phyloP scores from a whole-genome alignment of 2,888 invertebrate species.

The Netelia melanura region DNA sequence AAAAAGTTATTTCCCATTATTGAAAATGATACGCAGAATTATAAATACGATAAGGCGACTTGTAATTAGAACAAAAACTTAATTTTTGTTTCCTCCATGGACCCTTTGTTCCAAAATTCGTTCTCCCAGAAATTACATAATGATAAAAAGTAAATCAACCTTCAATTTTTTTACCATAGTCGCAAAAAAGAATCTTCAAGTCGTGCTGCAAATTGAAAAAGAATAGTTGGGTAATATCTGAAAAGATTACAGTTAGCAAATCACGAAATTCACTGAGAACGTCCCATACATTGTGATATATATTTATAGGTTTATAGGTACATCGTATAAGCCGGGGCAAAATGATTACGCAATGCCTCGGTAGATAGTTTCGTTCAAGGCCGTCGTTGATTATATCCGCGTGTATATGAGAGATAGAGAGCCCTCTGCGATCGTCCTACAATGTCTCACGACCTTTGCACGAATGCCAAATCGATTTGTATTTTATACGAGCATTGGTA shows the following conservation, averaged over 20 bases:
- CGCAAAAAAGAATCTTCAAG: neutral
- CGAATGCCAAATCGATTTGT: slow-evolving; percentile 22
- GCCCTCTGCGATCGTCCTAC: slow-evolving; percentile 7
- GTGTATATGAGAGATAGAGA: too few relatives aligned
- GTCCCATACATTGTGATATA: neutral
- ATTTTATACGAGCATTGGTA: neutral
- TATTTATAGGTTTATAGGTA: neutral
- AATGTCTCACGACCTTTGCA: slow-evolving; percentile 16
- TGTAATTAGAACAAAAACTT: too few relatives aligned
- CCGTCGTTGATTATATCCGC: neutral
- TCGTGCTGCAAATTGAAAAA: too few relatives aligned
- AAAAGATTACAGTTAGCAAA: too few relatives aligned
- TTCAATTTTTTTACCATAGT: neutral
- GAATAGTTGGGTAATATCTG: too few relatives aligned
- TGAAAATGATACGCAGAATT: too few relatives aligned
- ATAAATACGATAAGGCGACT: too few relatives aligned
- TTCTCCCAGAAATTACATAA: neutral
- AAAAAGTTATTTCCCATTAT: too few relatives aligned
- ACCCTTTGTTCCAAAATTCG: too few relatives aligned
- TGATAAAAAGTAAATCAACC: neutral
- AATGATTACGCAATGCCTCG: slow-evolving; percentile 27
- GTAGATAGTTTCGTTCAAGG: slow-evolving; percentile 38
- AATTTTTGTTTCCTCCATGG: too few relatives aligned
- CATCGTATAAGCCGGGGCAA: neutral
- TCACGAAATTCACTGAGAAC: too few relatives aligned